Percentiles rank a stretch among this genome's conserved stretches.
Evolutionary conservation across 2,113 vertebrate species (phyloP).

Genomic region (Hippocampus comes): DNA sequence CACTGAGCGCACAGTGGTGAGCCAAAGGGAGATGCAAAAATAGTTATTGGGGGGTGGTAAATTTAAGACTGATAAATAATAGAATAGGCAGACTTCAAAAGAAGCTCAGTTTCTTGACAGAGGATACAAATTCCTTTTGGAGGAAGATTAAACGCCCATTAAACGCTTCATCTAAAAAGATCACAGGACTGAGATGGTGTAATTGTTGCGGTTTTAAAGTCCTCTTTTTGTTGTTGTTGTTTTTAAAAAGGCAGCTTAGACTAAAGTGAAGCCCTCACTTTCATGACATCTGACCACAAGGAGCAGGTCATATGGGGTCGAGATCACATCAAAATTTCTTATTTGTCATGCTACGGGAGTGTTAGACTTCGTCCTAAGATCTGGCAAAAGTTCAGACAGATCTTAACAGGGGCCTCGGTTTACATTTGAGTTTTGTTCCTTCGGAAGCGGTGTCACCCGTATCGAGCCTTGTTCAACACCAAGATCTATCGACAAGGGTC

Average conservation of each 20-base stretch:
- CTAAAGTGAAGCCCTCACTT: neutral
- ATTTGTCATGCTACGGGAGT: too few species aligned
- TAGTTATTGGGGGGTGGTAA: conserved; percentile 4
- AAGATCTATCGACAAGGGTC: too few species aligned
- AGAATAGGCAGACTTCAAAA: conserved; percentile 4
- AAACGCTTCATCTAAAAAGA: neutral
- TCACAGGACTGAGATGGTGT: neutral
- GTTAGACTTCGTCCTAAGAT: too few species aligned
- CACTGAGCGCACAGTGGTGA: conserved; percentile 4
- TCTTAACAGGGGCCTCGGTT: too few species aligned
- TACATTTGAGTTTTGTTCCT: too few species aligned
- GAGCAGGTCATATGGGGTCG: neutral
- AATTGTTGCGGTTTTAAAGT: neutral
- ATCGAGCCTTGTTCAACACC: too few species aligned
- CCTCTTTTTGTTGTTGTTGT: too few species aligned
- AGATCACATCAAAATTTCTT: neutral
- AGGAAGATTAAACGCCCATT: neutral
- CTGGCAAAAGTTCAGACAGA: too few species aligned
- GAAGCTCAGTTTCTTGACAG: neutral
- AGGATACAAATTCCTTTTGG: conserved; percentile 1
- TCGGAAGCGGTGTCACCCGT: too few species aligned
- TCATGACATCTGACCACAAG: neutral
- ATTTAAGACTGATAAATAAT: conserved; percentile 4
- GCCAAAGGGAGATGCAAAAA: conserved; percentile 11
- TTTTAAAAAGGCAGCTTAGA: too few species aligned